A percentile compares a stretch with the other conserved stretches of the same genome.
Conservation (phyloP, 2,113 vertebrate species). For the Mus musculus region DNA sequence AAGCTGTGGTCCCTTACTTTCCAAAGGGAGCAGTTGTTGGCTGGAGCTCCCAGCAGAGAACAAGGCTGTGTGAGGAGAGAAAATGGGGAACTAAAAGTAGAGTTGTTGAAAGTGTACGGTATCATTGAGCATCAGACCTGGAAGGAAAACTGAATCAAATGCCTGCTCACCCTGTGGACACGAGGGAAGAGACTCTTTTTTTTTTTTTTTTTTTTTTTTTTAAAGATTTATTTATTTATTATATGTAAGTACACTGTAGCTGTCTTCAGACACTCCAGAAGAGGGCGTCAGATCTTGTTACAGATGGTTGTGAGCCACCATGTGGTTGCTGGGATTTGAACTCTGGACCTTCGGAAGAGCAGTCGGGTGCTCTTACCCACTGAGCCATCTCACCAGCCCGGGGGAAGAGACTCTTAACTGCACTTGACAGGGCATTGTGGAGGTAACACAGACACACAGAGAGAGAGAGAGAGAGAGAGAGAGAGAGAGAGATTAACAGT, state of each 20-base stretch:
- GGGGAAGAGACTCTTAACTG: background rate
- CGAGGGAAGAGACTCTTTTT: background rate
- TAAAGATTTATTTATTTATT: too few species aligned
- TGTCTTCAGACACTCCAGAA: too few species aligned
- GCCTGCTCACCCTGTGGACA: background rate
- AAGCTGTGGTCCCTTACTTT: background rate
- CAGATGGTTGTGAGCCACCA: too few species aligned
- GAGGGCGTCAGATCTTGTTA: too few species aligned
- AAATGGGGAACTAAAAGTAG: background rate
- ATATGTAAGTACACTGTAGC: too few species aligned
- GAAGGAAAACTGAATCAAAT: constrained; percentile 14
- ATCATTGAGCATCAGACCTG: background rate
- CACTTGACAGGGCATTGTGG: background rate
- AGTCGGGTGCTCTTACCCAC: too few species aligned
- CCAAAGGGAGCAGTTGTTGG: background rate
- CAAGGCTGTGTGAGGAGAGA: background rate
- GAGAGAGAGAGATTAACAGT: too few species aligned
- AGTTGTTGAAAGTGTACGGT: background rate
- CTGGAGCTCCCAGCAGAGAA: background rate
- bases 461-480: too few species aligned
- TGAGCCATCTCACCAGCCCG: too few species aligned
- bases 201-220: too few species aligned
- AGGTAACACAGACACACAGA: background rate
- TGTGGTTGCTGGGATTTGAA: too few species aligned
- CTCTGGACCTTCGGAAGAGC: too few species aligned